These are phyloP conservation scores for Ciconia maguari DNA, from an alignment of 2,113 vertebrate species.

Conservation along the genomic window DNA sequence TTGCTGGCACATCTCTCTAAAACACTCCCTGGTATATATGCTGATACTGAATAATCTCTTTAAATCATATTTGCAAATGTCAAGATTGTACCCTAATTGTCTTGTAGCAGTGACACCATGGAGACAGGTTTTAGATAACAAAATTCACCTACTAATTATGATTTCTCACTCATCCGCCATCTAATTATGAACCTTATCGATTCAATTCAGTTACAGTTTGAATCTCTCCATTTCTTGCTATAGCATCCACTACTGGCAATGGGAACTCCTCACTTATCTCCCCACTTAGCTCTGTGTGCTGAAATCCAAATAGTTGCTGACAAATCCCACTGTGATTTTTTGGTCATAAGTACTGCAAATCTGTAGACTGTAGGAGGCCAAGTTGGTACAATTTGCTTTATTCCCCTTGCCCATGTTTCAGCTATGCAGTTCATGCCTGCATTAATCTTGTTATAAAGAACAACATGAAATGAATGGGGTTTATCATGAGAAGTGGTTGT, in stretches of 20 bases:
- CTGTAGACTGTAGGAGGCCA: not conserved
- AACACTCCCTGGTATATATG: not conserved
- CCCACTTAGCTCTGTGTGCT: not conserved
- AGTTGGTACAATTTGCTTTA: not conserved
- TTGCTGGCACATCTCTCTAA: not conserved
- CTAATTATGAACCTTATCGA: not conserved
- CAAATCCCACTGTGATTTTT: not conserved
- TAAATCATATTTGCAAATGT: not conserved
- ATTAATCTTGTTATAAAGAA: not conserved
- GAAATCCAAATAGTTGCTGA: not conserved
- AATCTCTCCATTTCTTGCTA: not conserved
- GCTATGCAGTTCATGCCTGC: not conserved
- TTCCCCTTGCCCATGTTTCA: not conserved
- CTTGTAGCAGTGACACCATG: not conserved
- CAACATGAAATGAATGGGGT: not conserved
- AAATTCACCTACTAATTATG: not conserved
- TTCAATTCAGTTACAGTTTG: not conserved
- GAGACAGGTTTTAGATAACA: not conserved
- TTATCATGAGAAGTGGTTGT: not conserved
- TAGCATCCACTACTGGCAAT: not conserved
- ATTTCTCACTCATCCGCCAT: not conserved
- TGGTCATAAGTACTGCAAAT: not conserved
- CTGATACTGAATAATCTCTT: constrained; percentile 1
- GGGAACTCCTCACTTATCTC: not conserved
- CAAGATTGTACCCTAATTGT: not conserved